Evolutionary conservation across 2,888 invertebrate species (phyloP), one percentile per base, ranked within the genome.

Genomic region (Nomada hirtipes): DNA sequence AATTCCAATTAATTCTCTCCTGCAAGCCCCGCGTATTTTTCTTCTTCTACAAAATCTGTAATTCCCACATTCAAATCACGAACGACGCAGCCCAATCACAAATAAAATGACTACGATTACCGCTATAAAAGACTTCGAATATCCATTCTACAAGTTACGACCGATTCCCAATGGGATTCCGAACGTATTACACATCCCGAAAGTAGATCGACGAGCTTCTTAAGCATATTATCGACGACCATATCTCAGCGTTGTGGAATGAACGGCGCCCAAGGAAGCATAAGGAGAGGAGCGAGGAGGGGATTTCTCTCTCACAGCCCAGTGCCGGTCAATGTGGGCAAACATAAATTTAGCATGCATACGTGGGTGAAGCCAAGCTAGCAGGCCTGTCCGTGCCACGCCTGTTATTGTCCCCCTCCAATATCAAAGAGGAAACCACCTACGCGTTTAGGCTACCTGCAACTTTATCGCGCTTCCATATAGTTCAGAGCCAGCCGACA

Each of bases 331-430:
- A 78, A 83, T 84, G 73, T 76, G 57, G 29, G 68, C 59, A 69
- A 82, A 83, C 78, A 80, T 83, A 87, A 87, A 86, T 83, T 88
- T 79, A 79, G 71, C 80, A 72, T 61, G 73, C 73, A 70, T 76
- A 82, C 80, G 86, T 86, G 84, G 86, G 86, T 77, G 86, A 76
- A 83, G 67, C 75, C 73, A 47, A 23, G 76, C 78, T 78, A 79
- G 52, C 67, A 53, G 23, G 73, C 55, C 52, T 73, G 60, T 61
- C 73, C 53, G 82, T 82, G 88, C 87, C 89, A 88, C 88, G 84
- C 87, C 89, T 86, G 86, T 77, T 87, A 88, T 90, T 90, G 86
- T 89, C 83, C 85, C 79, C 82, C 76, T 44, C 74, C 84, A 81
- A 87, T 87, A 89, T 90, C 83, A 81, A 84, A 83, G 85, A 82